phyloP scores from a whole-genome alignment of 1,140 invertebrate species.

The Drosophila nigrodunni region DNA sequence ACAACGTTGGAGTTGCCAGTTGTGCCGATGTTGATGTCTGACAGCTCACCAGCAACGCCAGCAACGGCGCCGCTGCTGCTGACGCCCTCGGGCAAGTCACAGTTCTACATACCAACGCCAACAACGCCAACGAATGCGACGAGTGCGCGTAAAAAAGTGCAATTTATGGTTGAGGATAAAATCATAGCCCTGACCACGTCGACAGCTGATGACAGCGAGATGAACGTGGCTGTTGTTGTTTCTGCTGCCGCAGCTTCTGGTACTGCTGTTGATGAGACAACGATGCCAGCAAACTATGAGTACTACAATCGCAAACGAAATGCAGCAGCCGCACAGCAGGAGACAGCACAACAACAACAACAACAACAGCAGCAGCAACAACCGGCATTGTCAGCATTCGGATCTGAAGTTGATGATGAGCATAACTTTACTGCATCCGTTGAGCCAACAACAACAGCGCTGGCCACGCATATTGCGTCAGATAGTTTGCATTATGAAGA shows the following conservation, averaged over 20 bases:
- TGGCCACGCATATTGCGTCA: constrained; percentile 56
- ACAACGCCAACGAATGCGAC: constrained; percentile 47
- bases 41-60: constrained; percentile 24
- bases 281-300: constrained; percentile 69
- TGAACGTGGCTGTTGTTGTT: constrained; percentile 25
- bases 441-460: constrained; percentile 41
- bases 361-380: constrained; percentile 40
- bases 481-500: constrained; percentile 81
- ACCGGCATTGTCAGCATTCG: constrained; percentile 46
- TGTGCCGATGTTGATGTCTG: constrained; percentile 11
- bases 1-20: constrained; percentile 59
- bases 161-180: constrained; percentile 87
- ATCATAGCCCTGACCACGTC: constrained; percentile 69
- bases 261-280: constrained; percentile 43
- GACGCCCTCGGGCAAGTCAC: constrained; percentile 85
- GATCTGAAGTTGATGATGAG: constrained; percentile 70
- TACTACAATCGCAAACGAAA: constrained; percentile 80
- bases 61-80: constrained; percentile 14
- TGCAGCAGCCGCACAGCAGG: constrained; percentile 53
- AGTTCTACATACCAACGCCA: constrained; percentile 89
- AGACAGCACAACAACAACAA: constrained; percentile 19
- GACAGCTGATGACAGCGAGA: constrained; percentile 73
- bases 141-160: constrained; percentile 86
- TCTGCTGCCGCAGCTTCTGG: constrained; percentile 1
- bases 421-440: constrained; percentile 78